Evolutionary conservation across 2,888 invertebrate genomes (phyloP).

Genomic region (Biston betularia): DNA sequence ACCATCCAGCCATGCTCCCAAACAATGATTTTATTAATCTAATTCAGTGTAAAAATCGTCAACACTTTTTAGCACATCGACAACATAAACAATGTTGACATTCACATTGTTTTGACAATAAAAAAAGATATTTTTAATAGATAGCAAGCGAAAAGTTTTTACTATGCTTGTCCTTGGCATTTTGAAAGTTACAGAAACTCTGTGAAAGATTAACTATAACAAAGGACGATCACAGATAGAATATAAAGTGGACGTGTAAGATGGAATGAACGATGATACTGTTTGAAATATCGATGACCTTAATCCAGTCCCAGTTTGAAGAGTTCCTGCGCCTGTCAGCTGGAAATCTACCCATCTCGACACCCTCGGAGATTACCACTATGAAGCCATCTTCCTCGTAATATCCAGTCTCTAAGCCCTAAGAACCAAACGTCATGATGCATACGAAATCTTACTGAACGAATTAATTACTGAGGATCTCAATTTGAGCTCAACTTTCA

Average conservation of each 20-base stretch:
- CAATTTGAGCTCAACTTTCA: neutral
- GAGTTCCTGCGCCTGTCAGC: slow-evolving; percentile 86
- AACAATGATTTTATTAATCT: slow-evolving; percentile 30
- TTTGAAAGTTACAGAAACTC: slow-evolving; percentile 19
- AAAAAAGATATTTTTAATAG: slow-evolving; percentile 15
- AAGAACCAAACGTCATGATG: slow-evolving; percentile 75
- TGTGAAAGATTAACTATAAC: slow-evolving; percentile 27
- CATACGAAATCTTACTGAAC: slow-evolving; percentile 63
- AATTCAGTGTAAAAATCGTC: slow-evolving; percentile 13
- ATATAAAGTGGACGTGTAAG: slow-evolving; percentile 63
- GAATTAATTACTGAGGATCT: slow-evolving; percentile 1
- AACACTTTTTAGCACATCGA: slow-evolving; percentile 15
- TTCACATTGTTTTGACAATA: slow-evolving; percentile 28
- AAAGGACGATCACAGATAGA: slow-evolving; percentile 36
- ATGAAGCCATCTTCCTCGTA: slow-evolving; percentile 86
- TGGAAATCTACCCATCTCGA: slow-evolving; percentile 88
- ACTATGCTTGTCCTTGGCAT: slow-evolving; percentile 44
- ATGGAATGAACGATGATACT: slow-evolving; percentile 72
- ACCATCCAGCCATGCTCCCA: slow-evolving; percentile 64
- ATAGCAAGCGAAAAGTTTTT: slow-evolving; percentile 37
- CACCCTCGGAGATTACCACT: slow-evolving; percentile 87
- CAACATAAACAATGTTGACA: slow-evolving; percentile 34
- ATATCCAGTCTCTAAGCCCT: slow-evolving; percentile 87
- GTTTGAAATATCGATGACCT: slow-evolving; percentile 85
- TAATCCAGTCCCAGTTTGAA: slow-evolving; percentile 89